Conservation (phyloP, 2,113 vertebrate species). For the Boleophthalmus pectinirostris region DNA sequence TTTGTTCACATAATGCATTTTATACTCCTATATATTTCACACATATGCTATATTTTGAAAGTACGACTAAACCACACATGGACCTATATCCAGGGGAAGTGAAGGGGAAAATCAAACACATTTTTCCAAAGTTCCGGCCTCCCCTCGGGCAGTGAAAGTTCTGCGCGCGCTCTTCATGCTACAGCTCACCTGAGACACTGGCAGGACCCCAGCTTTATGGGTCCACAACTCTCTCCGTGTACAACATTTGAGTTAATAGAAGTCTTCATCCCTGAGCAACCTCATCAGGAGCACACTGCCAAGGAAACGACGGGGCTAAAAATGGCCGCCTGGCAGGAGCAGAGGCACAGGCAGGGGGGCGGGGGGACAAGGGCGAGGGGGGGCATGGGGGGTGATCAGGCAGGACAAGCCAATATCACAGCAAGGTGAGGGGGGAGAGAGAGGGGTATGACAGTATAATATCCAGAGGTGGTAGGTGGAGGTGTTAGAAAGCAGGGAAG, state of each 20-base stretch:
- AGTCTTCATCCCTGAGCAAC: slow-evolving; percentile 83
- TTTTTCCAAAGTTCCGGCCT: slow-evolving; percentile 44
- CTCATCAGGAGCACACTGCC: slow-evolving; percentile 81
- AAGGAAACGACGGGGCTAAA: slow-evolving; percentile 80
- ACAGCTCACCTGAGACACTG: slow-evolving; percentile 75
- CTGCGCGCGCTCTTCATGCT: slow-evolving; percentile 76
- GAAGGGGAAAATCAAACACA: slow-evolving; percentile 33
- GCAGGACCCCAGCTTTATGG: slow-evolving; percentile 77
- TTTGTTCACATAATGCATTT: not conserved
- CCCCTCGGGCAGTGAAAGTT: slow-evolving; percentile 58
- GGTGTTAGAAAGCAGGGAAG: slow-evolving; percentile 9
- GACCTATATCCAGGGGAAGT: slow-evolving; percentile 10
- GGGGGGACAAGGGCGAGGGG: too few relatives aligned
- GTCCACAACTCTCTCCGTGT: slow-evolving; percentile 79
- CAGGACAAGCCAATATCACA: slow-evolving; percentile 68
- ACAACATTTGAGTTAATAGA: slow-evolving; percentile 84
- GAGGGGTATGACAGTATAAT: slow-evolving; percentile 55
- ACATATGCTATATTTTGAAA: not conserved
- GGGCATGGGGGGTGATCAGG: slow-evolving; percentile 45
- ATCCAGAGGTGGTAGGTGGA: slow-evolving; percentile 40
- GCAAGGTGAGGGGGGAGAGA: slow-evolving; percentile 72
- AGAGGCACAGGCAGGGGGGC: too few relatives aligned
- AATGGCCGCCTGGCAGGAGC: slow-evolving; percentile 69
- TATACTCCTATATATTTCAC: not conserved
- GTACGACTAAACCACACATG: slow-evolving; percentile 12